Evolutionary conservation across 2,888 invertebrate genomes (phyloP).

Genomic region (Lepetodrilus schrolli): DNA sequence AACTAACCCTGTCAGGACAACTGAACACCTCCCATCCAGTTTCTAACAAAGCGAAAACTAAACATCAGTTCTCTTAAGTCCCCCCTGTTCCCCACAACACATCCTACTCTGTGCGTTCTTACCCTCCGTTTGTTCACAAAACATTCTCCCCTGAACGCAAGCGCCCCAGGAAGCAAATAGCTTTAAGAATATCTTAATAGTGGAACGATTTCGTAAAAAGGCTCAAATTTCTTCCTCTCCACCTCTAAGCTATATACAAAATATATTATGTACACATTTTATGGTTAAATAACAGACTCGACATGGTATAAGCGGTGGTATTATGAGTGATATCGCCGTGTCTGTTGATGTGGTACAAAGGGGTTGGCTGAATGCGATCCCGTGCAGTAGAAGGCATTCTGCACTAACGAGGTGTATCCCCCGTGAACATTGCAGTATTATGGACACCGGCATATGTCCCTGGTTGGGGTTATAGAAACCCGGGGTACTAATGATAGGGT

Average conservation of each 20-base stretch:
- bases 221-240: constrained; percentile 26
- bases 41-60: constrained; percentile 54
- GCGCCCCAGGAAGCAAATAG: constrained; percentile 2
- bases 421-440: neutral
- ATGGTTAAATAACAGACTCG: constrained; percentile 29
- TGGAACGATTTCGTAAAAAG: constrained; percentile 2
- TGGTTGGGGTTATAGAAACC: neutral
- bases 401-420: neutral
- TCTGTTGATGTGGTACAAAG: constrained; percentile 1
- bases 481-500: constrained; percentile 9
- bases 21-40: constrained; percentile 38
- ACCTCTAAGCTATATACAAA: constrained; percentile 13
- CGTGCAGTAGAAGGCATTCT: neutral
- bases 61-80: constrained; percentile 43
- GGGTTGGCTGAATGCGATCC: neutral
- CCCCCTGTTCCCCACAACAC: constrained; percentile 9
- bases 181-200: constrained; percentile 22
- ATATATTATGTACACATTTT: constrained; percentile 25
- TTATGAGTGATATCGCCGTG: neutral
- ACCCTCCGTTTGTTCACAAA: neutral
- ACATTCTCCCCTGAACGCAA: neutral
- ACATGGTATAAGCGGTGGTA: constrained; percentile 24
- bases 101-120: neutral
- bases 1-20: neutral
- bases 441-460: neutral